Percentiles rank a stretch among this genome's conserved stretches.
phyloP scores from a whole-genome alignment of 2,888 invertebrate species.

The Brachyptera risi region DNA sequence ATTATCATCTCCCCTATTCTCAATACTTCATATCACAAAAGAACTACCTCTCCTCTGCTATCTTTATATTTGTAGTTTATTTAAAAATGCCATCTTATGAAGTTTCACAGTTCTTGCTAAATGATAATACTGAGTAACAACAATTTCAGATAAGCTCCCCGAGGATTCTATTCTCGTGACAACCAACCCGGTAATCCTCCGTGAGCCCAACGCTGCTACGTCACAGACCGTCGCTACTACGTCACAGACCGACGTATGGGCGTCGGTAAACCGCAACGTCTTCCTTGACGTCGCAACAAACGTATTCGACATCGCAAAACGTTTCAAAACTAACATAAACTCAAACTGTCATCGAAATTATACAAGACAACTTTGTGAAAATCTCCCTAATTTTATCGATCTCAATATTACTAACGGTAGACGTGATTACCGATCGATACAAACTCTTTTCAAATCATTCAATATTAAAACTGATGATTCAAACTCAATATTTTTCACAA shows the following conservation, averaged over 20 bases:
- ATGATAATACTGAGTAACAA: no score
- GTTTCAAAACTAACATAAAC: not conserved
- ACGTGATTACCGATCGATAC: no score
- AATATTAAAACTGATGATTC: not conserved
- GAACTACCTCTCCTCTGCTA: not conserved
- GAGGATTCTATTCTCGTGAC: not conserved
- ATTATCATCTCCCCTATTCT: not conserved
- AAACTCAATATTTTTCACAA: no score
- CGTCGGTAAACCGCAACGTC: conserved; percentile 18
- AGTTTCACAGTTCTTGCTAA: no score
- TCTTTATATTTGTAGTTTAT: no score
- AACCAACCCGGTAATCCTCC: conserved; percentile 4
- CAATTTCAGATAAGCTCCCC: not conserved
- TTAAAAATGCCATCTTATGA: no score
- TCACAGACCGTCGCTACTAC: no score
- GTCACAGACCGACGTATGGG: conserved; percentile 5
- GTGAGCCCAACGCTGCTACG: conserved; percentile 2
- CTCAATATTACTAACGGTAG: not conserved
- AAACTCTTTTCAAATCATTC: not conserved
- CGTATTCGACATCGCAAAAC: not conserved
- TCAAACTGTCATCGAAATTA: not conserved
- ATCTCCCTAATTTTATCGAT: not conserved
- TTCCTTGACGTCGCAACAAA: conserved; percentile 15
- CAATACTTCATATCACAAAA: not conserved
- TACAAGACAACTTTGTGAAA: no score